phyloP scores from a whole-genome alignment of 2,888 invertebrate genomes.

The Nebria brevicollis region DNA sequence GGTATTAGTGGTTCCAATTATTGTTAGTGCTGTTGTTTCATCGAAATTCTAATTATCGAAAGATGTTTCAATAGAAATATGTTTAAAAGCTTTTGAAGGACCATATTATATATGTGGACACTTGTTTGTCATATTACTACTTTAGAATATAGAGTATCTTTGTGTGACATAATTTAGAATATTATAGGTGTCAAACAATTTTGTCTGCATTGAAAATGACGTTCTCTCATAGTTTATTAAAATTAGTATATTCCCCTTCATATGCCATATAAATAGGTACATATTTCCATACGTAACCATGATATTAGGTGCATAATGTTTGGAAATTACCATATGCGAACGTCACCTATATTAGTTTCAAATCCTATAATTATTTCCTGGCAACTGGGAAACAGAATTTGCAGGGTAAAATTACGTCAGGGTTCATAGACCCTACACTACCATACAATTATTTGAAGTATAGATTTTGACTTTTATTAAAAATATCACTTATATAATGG shows the following conservation, averaged over 20 bases:
- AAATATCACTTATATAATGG: too few relatives aligned
- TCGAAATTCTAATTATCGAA: neutral
- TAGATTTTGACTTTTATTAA: neutral
- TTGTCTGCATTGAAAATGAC: constrained; percentile 6
- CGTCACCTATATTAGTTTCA: constrained; percentile 30
- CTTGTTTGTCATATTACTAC: neutral
- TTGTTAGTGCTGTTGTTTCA: neutral
- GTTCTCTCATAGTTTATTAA: constrained; percentile 10
- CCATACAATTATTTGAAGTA: neutral
- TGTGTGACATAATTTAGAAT: neutral
- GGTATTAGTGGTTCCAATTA: constrained; percentile 5
- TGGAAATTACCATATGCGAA: constrained; percentile 30
- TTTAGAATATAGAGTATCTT: neutral
- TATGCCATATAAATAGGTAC: constrained; percentile 19
- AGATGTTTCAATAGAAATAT: neutral
- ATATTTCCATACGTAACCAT: constrained; percentile 15
- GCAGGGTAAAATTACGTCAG: neutral
- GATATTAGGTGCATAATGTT: constrained; percentile 16
- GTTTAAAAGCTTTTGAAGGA: neutral
- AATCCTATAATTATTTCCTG: constrained; percentile 39
- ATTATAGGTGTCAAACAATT: neutral
- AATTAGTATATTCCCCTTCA: constrained; percentile 14
- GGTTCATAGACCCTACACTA: neutral
- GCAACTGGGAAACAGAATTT: constrained; percentile 18
- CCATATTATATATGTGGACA: neutral